Conservation (phyloP, 1,140 invertebrate species). For the Dendrolimus kikuchii region DNA sequence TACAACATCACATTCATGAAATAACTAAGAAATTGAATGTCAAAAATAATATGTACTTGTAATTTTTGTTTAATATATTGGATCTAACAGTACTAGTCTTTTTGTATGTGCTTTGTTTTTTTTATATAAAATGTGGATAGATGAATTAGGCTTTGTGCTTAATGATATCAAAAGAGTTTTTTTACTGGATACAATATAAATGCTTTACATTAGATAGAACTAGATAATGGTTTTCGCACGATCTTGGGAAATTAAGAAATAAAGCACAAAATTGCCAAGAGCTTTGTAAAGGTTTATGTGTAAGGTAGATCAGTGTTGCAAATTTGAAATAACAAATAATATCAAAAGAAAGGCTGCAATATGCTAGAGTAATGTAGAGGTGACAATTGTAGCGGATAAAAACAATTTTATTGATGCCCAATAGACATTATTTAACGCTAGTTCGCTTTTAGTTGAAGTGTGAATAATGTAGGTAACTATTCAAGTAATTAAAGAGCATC, state of each 20-base stretch:
- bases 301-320: conserved; percentile 17
- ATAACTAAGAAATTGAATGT: too few relatives aligned
- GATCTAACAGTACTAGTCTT: conserved; percentile 17
- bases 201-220: neutral
- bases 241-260: too few relatives aligned
- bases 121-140: neutral
- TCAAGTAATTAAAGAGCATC: too few relatives aligned
- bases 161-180: neutral
- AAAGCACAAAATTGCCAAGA: too few relatives aligned
- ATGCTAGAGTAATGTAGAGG: conserved; percentile 24
- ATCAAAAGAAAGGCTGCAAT: conserved; percentile 31
- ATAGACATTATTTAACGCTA: neutral
- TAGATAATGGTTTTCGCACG: neutral
- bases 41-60: too few relatives aligned
- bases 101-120: conserved; percentile 12
- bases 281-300: neutral
- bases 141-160: conserved; percentile 3
- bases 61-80: neutral
- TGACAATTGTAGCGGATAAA: neutral
- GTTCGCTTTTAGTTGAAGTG: too few relatives aligned
- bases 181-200: neutral
- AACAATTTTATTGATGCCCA: neutral
- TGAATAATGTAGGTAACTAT: too few relatives aligned
- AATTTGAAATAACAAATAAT: conserved; percentile 15
- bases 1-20: too few relatives aligned